phyloP scores from a whole-genome alignment of 2,113 vertebrate genomes.

The Actenoides hombroni region DNA sequence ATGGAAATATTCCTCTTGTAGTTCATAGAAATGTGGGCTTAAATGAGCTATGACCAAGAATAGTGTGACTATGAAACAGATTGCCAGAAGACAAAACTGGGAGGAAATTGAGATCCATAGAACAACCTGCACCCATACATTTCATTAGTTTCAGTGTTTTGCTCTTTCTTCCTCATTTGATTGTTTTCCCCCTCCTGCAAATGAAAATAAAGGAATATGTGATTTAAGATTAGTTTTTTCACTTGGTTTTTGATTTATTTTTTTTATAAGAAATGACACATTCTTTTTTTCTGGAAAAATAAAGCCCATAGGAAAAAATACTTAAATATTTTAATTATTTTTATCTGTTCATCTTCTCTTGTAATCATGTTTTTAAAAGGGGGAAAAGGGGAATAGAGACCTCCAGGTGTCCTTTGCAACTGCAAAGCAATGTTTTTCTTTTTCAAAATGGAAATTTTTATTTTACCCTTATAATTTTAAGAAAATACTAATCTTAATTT shows the following conservation, averaged over 20 bases:
- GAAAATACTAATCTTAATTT: background rate
- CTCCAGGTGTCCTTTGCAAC: background rate
- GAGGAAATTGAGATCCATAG: background rate
- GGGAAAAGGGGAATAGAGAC: background rate
- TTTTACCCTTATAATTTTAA: background rate
- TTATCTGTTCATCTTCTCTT: background rate
- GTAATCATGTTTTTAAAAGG: background rate
- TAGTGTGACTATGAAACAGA: background rate
- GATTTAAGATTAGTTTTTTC: background rate
- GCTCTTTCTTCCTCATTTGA: background rate
- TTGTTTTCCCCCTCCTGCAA: background rate
- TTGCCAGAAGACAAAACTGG: background rate
- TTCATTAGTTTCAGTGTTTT: background rate
- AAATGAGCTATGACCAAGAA: background rate
- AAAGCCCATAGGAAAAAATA: background rate
- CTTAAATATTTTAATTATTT: background rate
- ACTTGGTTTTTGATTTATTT: background rate
- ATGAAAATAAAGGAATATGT: background rate
- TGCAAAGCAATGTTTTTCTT: background rate
- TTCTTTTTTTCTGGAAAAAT: background rate
- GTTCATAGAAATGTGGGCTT: background rate
- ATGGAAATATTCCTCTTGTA: background rate
- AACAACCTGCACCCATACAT: background rate
- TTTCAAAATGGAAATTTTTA: background rate
- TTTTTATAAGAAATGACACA: background rate